Evolutionary conservation across 2,113 vertebrate species (phyloP).

Genomic region (Arothron firmamentum): DNA sequence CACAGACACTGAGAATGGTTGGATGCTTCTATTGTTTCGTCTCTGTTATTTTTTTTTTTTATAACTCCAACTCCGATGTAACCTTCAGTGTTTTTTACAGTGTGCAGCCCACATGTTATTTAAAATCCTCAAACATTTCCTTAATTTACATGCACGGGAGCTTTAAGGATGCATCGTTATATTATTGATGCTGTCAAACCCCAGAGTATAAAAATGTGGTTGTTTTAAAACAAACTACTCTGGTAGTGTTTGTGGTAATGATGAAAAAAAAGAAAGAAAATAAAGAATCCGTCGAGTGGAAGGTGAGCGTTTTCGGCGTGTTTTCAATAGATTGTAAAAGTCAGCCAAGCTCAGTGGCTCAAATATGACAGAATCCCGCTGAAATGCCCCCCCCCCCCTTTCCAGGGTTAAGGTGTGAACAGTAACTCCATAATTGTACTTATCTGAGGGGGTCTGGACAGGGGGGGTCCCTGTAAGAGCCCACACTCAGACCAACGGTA

Average conservation of each 20-base stretch:
- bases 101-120: not conserved
- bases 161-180: constrained; percentile 33
- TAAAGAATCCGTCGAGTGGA: not conserved
- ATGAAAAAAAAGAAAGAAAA: constrained; percentile 17
- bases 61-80: not conserved
- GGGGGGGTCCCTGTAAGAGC: not conserved
- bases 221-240: constrained; percentile 25
- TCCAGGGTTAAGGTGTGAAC: not conserved
- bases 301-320: constrained; percentile 23
- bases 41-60: no score
- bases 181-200: constrained; percentile 12
- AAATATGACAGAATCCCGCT: not conserved
- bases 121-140: constrained; percentile 10
- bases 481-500: constrained; percentile 6
- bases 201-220: constrained; percentile 21
- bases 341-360: constrained; percentile 10
- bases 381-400: not conserved
- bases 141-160: not conserved
- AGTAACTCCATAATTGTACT: not conserved
- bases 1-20: constrained; percentile 25
- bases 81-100: not conserved
- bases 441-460: not conserved
- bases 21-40: not conserved
- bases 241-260: constrained; percentile 16
- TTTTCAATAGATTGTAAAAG: constrained; percentile 28